Evolutionary conservation across 2,888 invertebrate genomes (phyloP), one percentile per base, ranked within the genome.

Genomic region (Scaptomyza polygonia): DNA sequence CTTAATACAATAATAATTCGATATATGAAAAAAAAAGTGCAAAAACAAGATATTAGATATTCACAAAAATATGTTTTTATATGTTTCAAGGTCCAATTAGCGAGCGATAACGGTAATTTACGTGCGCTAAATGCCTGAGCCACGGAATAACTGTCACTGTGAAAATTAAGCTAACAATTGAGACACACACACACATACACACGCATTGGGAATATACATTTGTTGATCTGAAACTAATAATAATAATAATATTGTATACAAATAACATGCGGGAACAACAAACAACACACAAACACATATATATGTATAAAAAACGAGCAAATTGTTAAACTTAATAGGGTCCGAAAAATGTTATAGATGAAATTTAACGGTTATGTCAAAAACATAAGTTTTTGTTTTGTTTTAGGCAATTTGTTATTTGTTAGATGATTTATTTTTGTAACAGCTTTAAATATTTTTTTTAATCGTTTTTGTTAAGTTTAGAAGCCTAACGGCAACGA

Each of bases 161-260:
- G 48, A 44, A 21, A 54, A 21, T 56, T 30, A 66, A 71, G 57
- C 72, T 66, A 53, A 72, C 67, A 59, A 53, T 72, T 44, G 55
- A 55, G 55, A 59, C 27, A 57, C 43, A 32, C 14, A 57, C 45
- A 58, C 18, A 21, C 11, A 56, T 14, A 51, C 43, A 52, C 52
- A 44, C 36, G n/a, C 43, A 63, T 44, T 54, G 73, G 67, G 73
- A 63, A 84, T 67, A 82, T 81, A 82, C 87, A 82, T 85, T 86
- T 82, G 82, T 81, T 82, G 85, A 86, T 84, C 85, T n/a, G n/a
- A n/a, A n/a, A n/a, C n/a, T n/a, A n/a, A n/a, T n/a, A n/a, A n/a
- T n/a, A n/a, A n/a, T 86, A 74, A 72, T 77, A 67, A 72, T 74
- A 67, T 65, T 72, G 51, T 67, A 82, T 68, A 49, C 49, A 34